These are phyloP conservation scores for Eurystomus gularis DNA, from an alignment of 2,113 vertebrate genomes.

Conservation along the genomic window DNA sequence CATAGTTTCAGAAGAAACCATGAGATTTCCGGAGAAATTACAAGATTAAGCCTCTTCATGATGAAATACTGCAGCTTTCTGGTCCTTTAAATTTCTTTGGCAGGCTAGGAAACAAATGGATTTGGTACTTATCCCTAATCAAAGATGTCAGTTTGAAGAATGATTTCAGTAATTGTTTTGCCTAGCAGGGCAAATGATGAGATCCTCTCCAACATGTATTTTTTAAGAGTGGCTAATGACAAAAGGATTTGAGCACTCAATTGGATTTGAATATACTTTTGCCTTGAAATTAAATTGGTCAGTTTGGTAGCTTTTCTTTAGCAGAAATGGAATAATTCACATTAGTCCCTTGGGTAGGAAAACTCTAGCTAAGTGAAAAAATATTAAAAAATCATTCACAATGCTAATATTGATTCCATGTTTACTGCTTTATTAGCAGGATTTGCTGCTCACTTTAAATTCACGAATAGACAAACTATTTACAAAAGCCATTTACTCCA, in stretches of 20 bases:
- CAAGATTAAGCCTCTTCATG: neutral
- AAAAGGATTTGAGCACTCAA: neutral
- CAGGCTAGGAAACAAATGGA: neutral
- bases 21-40: neutral
- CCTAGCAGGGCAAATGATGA: neutral
- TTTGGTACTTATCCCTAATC: neutral
- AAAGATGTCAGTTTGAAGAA: neutral
- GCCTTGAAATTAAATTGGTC: neutral
- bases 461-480: constrained; percentile 2
- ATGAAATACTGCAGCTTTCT: neutral
- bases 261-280: neutral
- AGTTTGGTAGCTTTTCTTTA: neutral
- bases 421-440: constrained; percentile 48
- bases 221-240: neutral
- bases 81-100: neutral
- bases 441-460: neutral
- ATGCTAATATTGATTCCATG: neutral
- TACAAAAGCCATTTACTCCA: constrained; percentile 34
- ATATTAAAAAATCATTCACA: neutral
- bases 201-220: neutral
- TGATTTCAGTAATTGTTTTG: neutral
- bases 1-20: neutral
- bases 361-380: neutral
- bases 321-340: neutral
- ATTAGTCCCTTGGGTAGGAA: neutral